Base-by-base conservation (phyloP, 2,113 vertebrate species). In the Osmerus mordax region DNA sequence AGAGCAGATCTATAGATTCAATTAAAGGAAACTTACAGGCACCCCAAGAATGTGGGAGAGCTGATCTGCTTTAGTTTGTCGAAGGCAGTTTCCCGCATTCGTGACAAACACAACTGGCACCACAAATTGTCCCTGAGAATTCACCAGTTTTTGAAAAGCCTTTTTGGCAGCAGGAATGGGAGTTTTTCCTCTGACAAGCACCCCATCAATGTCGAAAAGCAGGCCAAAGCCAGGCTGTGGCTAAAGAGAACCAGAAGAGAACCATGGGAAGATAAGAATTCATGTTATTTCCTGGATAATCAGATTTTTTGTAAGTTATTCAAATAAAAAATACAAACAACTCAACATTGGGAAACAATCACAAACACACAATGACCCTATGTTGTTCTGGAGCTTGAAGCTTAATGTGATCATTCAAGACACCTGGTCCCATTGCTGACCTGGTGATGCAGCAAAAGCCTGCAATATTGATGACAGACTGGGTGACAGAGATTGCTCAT, bases 41-140 rank as follows among this genome's bases (percentile, higher is more conserved):
- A 97, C 93, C 72, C 92, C 95, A 78, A 97, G 89, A 2, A 97
- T 87, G 63, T 95, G 91, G 15, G 95, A 94, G 70, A 97, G 79
- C 84, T 96, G 95, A 73, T 95, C 94, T 0, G 95, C 96, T 86
- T 97, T 97, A 3, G 90, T 89, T 87, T 97, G 95, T 59, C 94
- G 88, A 58, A 95, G 93, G 81, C 94, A 95, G 64, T 96, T 95
- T 71, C 96, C 95, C 25, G 95, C 95, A 9, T 97, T 97, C n/a
- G 96, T 97, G 73, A 97, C 96, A 81, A 97, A 97, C 1, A 96
- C 94, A 2, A 95, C 92, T 2, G 96, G 96, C 83, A 95, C 92
- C 82, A 93, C 75, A 84, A 97, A 95, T 0, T 92, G 92, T 76
- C 95, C 95, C 82, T 90, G 92, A 79, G 92, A 79, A 72, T 94